Base-by-base conservation (phyloP, 2,888 invertebrate genomes). In the Ferdinandea cuprea region DNA sequence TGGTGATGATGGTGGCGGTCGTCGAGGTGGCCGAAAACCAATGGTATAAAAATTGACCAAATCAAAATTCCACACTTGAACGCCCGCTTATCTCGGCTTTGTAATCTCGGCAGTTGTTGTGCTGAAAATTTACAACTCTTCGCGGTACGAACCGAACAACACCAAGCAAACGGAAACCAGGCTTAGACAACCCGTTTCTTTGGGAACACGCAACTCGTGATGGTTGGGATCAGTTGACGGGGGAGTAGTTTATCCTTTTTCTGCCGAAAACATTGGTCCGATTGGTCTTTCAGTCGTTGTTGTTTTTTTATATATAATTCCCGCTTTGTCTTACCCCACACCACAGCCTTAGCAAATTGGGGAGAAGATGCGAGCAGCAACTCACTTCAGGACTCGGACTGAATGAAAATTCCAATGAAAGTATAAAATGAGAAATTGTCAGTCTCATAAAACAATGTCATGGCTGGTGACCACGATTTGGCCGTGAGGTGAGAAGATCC, bases 21-120 rank as follows among this genome's bases (percentile, higher is more conserved):
- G 78, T 68, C 81, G 83, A 77, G 81, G 83, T 77, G 83, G 83
- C 84, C 85, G 35, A 85, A 83, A 85, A 84, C 84, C 84, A 84
- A 84, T 79, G 84, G 85, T 85, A 85, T 80, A 85, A 85, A 85
- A 85, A 85, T 85, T 85, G 85, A 79, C 84, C 79, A 85, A 85
- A 85, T 85, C 79, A 85, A 85, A 85, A 85, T 85, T 85, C 85
- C 85, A 85, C 85, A 85, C 85, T 80, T 84, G 85, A 85, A 80
- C 77, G 65, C 65, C 44, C 58, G 63, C 85, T 85, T 85, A 85
- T 85, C 85, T 71, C 63, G 52, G 5, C 73, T 63, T 58, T 85
- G 79, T 76, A 79, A 85, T 85, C 85, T 79, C 58, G 40, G 76
- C 61, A 65, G 66, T 74, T 79, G 83, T 83, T 78, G 72, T 76